These are phyloP conservation scores for Luffia ferchaultella DNA, from an alignment of 2,888 invertebrate genomes.

Conservation along the genomic window DNA sequence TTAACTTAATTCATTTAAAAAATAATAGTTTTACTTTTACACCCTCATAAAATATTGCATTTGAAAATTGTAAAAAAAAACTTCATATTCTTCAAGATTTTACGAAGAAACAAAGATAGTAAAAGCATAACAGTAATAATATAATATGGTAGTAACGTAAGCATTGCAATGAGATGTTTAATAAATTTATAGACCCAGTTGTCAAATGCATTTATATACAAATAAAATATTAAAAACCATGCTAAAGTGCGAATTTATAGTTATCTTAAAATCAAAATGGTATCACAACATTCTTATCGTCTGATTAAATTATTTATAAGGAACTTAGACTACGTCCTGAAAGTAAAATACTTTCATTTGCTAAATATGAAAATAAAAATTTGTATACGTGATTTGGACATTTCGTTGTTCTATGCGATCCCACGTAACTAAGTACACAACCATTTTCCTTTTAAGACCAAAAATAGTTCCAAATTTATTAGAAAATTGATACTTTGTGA, in stretches of 20 bases:
- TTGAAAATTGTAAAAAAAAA: not conserved
- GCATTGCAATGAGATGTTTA: not conserved
- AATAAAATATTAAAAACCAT: not conserved
- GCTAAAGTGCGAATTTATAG: constrained; percentile 1
- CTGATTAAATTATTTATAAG: constrained; percentile 5
- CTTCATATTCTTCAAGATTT: not conserved
- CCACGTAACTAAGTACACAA: constrained; percentile 50
- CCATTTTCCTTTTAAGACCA: constrained; percentile 28
- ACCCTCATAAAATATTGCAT: too few species aligned
- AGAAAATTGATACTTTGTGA: not conserved
- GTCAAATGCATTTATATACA: not conserved
- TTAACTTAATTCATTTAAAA: not conserved
- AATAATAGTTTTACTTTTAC: not conserved
- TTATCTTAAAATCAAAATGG: constrained; percentile 5
- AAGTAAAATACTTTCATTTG: not conserved
- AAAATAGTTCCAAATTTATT: not conserved
- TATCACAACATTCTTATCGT: constrained; percentile 7
- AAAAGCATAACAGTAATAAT: not conserved
- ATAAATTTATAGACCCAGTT: not conserved
- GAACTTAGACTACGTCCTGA: constrained; percentile 3
- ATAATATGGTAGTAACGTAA: not conserved
- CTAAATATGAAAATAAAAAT: not conserved
- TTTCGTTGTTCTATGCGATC: not conserved
- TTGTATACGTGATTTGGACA: not conserved
- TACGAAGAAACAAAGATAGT: not conserved